Conservation (phyloP, 2,797 vertebrate species). For the Sus cebifrons region DNA sequence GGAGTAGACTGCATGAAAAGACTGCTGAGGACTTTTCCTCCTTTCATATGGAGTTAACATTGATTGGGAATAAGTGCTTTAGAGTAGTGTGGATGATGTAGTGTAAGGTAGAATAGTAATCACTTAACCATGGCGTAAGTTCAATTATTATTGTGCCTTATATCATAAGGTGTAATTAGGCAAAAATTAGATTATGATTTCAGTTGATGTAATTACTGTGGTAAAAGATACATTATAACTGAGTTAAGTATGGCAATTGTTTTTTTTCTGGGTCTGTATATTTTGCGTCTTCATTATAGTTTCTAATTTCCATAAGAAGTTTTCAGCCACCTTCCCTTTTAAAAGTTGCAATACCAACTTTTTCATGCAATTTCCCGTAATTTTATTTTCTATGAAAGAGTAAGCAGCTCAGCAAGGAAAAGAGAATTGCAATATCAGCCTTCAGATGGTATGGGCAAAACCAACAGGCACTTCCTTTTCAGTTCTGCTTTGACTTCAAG, state of each 20-base stretch:
- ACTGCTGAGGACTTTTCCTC: not conserved
- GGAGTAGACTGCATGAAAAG: not conserved
- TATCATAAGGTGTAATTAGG: constrained; percentile 56
- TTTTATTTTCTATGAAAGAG: constrained; percentile 54
- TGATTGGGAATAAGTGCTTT: constrained; percentile 54
- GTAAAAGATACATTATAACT: constrained; percentile 23
- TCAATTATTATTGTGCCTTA: constrained; percentile 65
- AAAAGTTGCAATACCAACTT: not conserved
- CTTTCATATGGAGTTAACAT: not conserved
- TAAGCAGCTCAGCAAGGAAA: not conserved
- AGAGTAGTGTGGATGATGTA: not conserved
- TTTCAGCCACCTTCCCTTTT: not conserved
- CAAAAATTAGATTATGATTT: constrained; percentile 59
- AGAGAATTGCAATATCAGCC: not conserved
- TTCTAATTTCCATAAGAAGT: not conserved
- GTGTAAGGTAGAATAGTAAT: not conserved
- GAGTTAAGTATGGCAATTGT: not conserved
- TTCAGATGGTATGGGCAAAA: not conserved
- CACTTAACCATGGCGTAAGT: constrained; percentile 34
- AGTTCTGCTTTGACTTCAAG: not conserved
- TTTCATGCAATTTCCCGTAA: not conserved
- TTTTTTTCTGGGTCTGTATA: not conserved
- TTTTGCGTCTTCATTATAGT: constrained; percentile 13
- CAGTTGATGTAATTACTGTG: constrained; percentile 52
- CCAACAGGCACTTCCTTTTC: not conserved